A percentile compares a stretch with the other conserved stretches of the same genome.
Evolutionary conservation across 2,888 invertebrate genomes (phyloP).

Genomic region (Willowsia nigromaculata): DNA sequence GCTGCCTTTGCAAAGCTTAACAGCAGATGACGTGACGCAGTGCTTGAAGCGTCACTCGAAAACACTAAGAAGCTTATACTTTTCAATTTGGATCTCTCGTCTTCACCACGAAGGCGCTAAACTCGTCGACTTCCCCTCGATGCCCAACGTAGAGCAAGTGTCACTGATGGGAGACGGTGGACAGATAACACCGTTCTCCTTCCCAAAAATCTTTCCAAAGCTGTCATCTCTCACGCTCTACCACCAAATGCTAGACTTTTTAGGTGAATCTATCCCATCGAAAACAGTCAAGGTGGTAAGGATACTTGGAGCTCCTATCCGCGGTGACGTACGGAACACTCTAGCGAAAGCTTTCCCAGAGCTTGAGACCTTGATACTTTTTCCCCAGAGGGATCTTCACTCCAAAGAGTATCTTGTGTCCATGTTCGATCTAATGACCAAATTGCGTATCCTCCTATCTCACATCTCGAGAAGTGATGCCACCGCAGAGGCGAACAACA

Average conservation of each 20-base stretch:
- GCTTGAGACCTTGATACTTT: constrained; percentile 53
- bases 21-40: constrained; percentile 40
- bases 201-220: constrained; percentile 60
- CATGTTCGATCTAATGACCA: constrained; percentile 54
- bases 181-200: constrained; percentile 49
- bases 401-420: constrained; percentile 53
- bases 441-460: constrained; percentile 39
- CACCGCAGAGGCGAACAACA: constrained; percentile 7
- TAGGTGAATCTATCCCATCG: constrained; percentile 45
- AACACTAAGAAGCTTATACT: constrained; percentile 48
- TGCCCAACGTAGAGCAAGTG: constrained; percentile 60
- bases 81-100: constrained; percentile 62
- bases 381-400: constrained; percentile 55
- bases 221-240: constrained; percentile 54
- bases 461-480: constrained; percentile 58
- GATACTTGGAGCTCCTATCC: constrained; percentile 54
- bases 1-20: constrained; percentile 40
- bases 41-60: constrained; percentile 59
- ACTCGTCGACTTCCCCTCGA: constrained; percentile 56
- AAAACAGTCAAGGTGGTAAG: constrained; percentile 58
- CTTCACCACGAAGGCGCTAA: constrained; percentile 58
- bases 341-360: constrained; percentile 54
- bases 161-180: constrained; percentile 60
- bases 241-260: constrained; percentile 61
- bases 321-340: constrained; percentile 39